Percentiles rank a stretch among this genome's conserved stretches.
Evolutionary conservation across 2,888 invertebrate species (phyloP).

Genomic region (Plemyria rubiginata): DNA sequence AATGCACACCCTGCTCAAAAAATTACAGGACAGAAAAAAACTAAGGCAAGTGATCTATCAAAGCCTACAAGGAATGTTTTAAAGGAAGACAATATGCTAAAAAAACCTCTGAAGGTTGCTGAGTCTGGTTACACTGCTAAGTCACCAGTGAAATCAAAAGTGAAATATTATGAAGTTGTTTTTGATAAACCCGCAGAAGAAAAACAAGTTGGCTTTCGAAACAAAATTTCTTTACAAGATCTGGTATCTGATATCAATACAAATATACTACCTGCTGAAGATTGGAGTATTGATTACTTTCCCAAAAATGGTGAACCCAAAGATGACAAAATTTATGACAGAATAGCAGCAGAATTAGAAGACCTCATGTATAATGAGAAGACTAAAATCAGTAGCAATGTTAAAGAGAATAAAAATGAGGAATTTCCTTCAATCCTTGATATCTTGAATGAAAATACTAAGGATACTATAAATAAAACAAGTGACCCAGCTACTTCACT

Average conservation of each 20-base stretch:
- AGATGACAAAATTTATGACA: conserved; percentile 80
- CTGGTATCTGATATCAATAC: conserved; percentile 66
- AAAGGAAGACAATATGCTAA: conserved; percentile 72
- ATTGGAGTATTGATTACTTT: conserved; percentile 78
- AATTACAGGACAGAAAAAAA: conserved; percentile 51
- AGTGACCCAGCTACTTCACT: conserved; percentile 56
- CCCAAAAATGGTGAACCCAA: conserved; percentile 73
- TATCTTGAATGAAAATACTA: conserved; percentile 69
- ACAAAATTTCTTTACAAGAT: conserved; percentile 61
- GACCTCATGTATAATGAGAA: conserved; percentile 79
- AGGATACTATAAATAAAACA: conserved; percentile 46
- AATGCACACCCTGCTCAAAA: conserved; percentile 66
- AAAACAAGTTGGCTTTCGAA: conserved; percentile 52
- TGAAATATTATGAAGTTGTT: conserved; percentile 72
- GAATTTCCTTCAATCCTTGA: conserved; percentile 83
- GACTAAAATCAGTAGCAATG: conserved; percentile 53
- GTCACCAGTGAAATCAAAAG: conserved; percentile 44
- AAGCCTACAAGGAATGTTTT: conserved; percentile 61
- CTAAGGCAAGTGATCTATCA: conserved; percentile 44
- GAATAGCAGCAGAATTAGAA: conserved; percentile 80
- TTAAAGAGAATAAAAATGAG: conserved; percentile 68
- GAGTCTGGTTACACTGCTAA: conserved; percentile 45
- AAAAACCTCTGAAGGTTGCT: conserved; percentile 43
- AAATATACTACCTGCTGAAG: conserved; percentile 69
- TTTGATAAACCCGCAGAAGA: conserved; percentile 63